Conservation (phyloP, 2,888 invertebrate species). For the Brachylomia viminalis region DNA sequence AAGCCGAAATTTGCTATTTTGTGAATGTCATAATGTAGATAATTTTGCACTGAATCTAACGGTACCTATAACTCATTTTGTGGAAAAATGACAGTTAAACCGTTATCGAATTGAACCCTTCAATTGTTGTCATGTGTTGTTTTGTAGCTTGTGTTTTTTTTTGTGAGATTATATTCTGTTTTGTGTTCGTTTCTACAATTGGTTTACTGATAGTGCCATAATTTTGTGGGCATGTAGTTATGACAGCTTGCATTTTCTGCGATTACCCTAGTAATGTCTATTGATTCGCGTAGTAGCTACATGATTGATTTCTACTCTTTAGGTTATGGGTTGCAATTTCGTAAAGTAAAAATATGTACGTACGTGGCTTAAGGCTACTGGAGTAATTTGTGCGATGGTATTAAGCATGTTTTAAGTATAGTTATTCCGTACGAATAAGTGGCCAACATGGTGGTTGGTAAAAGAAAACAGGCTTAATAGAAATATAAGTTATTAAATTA, state of each 20-base stretch:
- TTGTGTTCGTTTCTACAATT: not conserved
- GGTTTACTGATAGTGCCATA: not conserved
- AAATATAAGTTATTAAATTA: not conserved
- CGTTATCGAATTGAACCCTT: too few relatives aligned
- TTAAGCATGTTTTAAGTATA: not conserved
- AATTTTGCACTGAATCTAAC: too few relatives aligned
- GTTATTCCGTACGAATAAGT: not conserved
- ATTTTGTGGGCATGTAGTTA: not conserved
- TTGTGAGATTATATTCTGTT: not conserved
- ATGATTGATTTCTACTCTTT: not conserved
- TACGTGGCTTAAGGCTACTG: not conserved
- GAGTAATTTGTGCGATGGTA: not conserved
- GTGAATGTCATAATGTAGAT: too few relatives aligned
- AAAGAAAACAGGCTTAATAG: not conserved
- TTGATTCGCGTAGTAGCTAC: not conserved
- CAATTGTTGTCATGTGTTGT: slow-evolving; percentile 11
- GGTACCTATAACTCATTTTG: too few relatives aligned
- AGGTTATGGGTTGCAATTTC: not conserved
- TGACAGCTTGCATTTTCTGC: not conserved
- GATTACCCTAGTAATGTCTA: not conserved
- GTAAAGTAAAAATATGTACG: not conserved
- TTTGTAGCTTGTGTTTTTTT: not conserved
- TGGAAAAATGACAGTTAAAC: too few relatives aligned
- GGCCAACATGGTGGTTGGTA: not conserved
- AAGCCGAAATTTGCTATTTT: too few relatives aligned